A percentile compares a stretch with the other conserved stretches of the same genome.
Conservation (phyloP, 1,140 invertebrate species). For the Stenopsyche tienmushanensis region DNA sequence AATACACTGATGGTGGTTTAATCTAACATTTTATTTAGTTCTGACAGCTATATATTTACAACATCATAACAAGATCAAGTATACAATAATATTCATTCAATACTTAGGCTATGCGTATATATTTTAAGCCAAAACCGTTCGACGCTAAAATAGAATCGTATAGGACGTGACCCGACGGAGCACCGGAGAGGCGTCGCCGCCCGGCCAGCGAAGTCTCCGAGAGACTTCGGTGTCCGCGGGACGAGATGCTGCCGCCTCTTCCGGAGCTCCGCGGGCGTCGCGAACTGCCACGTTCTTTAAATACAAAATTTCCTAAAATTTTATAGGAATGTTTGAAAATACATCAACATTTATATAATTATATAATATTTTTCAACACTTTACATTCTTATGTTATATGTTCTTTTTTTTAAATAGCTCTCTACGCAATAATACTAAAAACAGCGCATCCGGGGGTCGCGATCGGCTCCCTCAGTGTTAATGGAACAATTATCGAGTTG, state of each 20-base stretch:
- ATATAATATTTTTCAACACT: slow-evolving; percentile 4
- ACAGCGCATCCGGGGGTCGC: slow-evolving; percentile 13
- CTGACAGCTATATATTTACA: slow-evolving; percentile 25
- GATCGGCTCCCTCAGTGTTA: slow-evolving; percentile 11
- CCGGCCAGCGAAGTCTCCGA: slow-evolving; percentile 31
- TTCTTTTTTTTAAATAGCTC: neutral
- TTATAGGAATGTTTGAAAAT: slow-evolving; percentile 16
- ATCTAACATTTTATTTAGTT: slow-evolving; percentile 21
- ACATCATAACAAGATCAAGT: slow-evolving; percentile 18
- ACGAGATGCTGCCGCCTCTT: slow-evolving; percentile 35
- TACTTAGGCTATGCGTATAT: slow-evolving; percentile 2
- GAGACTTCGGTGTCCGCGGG: slow-evolving; percentile 36
- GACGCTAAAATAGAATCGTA: neutral
- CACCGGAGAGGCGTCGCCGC: slow-evolving; percentile 25
- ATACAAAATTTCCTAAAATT: slow-evolving; percentile 13
- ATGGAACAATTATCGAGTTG: slow-evolving; percentile 5
- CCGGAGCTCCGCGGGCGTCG: neutral
- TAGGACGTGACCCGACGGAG: neutral
- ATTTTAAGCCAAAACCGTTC: slow-evolving; percentile 18
- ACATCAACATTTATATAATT: neutral
- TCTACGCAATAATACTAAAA: slow-evolving; percentile 12
- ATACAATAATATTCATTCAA: slow-evolving; percentile 3
- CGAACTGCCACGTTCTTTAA: neutral
- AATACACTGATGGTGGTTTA: too few relatives aligned
- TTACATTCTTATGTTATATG: neutral